phyloP scores from a whole-genome alignment of 2,797 vertebrate species.

The Anomalospiza imberbis region DNA sequence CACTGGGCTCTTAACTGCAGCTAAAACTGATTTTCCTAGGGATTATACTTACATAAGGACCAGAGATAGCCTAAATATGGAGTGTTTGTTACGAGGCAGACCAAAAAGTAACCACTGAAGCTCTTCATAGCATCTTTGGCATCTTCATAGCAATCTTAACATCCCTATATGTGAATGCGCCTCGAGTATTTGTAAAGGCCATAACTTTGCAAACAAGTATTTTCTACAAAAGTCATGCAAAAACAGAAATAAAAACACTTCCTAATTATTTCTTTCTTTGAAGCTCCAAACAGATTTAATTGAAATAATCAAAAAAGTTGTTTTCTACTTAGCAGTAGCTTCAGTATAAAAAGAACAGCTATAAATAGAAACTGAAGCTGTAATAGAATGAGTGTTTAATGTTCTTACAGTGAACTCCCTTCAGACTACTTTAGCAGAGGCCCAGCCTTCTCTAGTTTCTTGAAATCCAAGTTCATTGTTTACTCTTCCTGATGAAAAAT shows the following conservation, averaged over 20 bases:
- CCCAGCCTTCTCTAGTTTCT: background rate
- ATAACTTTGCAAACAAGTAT: background rate
- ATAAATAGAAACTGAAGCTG: background rate
- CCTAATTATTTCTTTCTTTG: background rate
- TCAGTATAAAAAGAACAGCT: background rate
- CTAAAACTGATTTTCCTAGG: conserved; percentile 20
- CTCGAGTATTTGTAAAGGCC: background rate
- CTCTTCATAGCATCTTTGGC: background rate
- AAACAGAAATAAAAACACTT: background rate
- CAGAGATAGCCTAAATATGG: background rate
- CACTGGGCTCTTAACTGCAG: background rate
- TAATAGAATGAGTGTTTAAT: background rate
- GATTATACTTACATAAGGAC: conserved; percentile 34
- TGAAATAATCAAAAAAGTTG: background rate
- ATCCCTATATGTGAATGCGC: background rate
- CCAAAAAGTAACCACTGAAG: background rate
- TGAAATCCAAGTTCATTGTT: background rate
- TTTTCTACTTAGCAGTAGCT: background rate
- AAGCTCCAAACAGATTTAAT: conserved; percentile 22
- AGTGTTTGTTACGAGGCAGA: background rate
- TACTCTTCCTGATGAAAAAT: background rate
- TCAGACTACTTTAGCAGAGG: background rate
- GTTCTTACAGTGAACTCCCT: background rate
- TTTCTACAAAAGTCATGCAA: background rate
- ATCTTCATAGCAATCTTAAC: background rate